Base-by-base conservation (phyloP, 1,140 invertebrate species). In the Dinoponera quadriceps region DNA sequence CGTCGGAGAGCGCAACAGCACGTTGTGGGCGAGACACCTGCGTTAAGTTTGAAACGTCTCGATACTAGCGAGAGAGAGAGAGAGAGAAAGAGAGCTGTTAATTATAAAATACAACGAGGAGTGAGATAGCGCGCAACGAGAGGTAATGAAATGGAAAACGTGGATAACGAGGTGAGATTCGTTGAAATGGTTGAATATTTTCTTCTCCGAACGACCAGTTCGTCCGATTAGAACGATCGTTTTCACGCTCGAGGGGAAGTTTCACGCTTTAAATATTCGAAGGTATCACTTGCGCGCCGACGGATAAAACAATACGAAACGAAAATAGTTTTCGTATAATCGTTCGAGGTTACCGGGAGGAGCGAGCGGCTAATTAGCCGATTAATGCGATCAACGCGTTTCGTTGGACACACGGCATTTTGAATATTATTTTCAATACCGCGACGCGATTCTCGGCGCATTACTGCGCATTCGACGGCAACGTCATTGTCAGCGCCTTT, bases 401-500 rank as follows among this genome's bases (percentile, higher is more conserved):
- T 33, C 9, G 20, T 14, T 25, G 14, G 63, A 66, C 38, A 71
- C 38, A 44, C 38, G 38, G 33, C 22, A 44, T 25, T 69, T 69
- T 57, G n/a, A 78, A 69, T 54, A 27, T 48, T 69, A 48, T 80
- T 80, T 27, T 71, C 51, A 4, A 7, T 7, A 13, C 11, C 29
- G 11, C 16, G 13, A 18, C 33, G 7, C 55, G 25, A 62, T 38
- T 62, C 18, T 44, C 18, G 55, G 48, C 38, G 38, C 18, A 38
- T 62, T 62, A 82, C 74, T 74, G 44, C 55, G 57, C 69, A 33
- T 49, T 82, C 44, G 44, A 73, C 74, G 51, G 44, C 44, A 73
- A 48, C 54, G 54, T 80, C 65, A 55, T 59, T 62, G 66, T 44
- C 75, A 49, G 68, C 55, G 20, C n/a, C 33, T 82, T 82, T 81